A percentile compares a stretch with the other conserved stretches of the same genome.
These are phyloP conservation scores for Sphaerophoria taeniata DNA, from an alignment of 2,888 invertebrate species.

Conservation along the genomic window DNA sequence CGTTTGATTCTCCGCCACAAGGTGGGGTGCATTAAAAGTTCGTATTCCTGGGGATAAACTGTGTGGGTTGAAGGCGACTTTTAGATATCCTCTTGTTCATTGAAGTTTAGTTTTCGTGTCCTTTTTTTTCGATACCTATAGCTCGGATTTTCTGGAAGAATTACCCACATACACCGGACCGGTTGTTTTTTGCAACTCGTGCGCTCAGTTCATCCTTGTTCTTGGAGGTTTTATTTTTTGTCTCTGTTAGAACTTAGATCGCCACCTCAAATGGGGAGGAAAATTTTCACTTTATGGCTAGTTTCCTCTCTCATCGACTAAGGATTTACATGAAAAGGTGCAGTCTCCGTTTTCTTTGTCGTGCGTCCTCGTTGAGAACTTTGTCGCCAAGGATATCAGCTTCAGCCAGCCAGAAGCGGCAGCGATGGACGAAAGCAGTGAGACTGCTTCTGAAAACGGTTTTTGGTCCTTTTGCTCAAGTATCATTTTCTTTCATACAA, in stretches of 20 bases:
- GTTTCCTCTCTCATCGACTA: slow-evolving; percentile 62
- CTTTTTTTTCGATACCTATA: slow-evolving; percentile 13
- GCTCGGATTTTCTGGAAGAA: slow-evolving; percentile 9
- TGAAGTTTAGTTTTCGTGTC: not conserved
- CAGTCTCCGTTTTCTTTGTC: slow-evolving; percentile 13
- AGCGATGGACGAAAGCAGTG: not conserved
- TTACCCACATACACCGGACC: slow-evolving; percentile 26
- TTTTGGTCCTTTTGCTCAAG: slow-evolving; percentile 13
- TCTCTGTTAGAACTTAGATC: slow-evolving; percentile 52
- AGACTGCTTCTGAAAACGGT: slow-evolving; percentile 22
- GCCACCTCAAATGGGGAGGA: slow-evolving; percentile 70
- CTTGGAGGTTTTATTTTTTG: slow-evolving; percentile 2
- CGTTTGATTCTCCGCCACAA: slow-evolving; percentile 68
- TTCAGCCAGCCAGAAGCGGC: too few relatives aligned
- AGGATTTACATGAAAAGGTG: slow-evolving; percentile 64
- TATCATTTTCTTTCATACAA: slow-evolving; percentile 18
- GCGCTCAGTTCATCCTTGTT: slow-evolving; percentile 44
- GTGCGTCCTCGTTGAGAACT: not conserved
- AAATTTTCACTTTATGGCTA: slow-evolving; percentile 73
- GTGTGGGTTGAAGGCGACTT: not conserved
- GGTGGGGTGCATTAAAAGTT: slow-evolving; percentile 70
- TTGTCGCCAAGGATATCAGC: slow-evolving; percentile 7
- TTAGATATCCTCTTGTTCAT: slow-evolving; percentile 1
- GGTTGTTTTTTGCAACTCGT: slow-evolving; percentile 36
- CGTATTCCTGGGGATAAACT: slow-evolving; percentile 10